Conservation (phyloP, 2,797 vertebrate genomes). For the Rhadinocentrus ornatus region DNA sequence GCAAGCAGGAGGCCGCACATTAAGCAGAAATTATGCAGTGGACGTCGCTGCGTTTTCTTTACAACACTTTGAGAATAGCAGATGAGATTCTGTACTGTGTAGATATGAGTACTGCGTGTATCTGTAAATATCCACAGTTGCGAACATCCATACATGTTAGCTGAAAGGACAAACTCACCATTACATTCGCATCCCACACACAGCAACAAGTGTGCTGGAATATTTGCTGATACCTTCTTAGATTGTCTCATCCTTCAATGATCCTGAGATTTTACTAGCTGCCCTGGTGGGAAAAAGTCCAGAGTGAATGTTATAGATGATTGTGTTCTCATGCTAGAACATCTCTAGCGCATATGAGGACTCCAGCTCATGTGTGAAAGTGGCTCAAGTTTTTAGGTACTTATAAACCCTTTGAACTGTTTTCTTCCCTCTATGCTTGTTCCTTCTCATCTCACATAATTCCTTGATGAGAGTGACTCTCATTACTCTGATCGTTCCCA, state of each 20-base stretch:
- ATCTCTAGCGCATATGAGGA: background rate
- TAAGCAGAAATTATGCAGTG: background rate
- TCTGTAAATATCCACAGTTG: background rate
- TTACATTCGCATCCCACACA: background rate
- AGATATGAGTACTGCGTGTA: background rate
- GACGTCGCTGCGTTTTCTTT: background rate
- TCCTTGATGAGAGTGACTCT: background rate
- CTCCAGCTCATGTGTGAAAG: background rate
- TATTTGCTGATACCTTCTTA: background rate
- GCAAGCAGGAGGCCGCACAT: background rate
- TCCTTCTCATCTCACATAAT: background rate
- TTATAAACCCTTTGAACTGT: background rate
- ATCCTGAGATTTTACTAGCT: background rate
- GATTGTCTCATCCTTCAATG: background rate
- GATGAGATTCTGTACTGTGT: background rate
- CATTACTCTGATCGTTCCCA: background rate
- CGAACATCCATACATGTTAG: background rate
- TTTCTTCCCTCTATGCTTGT: background rate
- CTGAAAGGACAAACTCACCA: background rate
- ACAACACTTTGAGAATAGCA: background rate
- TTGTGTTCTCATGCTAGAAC: background rate
- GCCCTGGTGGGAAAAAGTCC: background rate
- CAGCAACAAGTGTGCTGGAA: background rate
- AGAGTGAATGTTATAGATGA: background rate
- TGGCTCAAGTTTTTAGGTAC: background rate